Base-by-base conservation (phyloP, 1,140 invertebrate genomes). In the Vanessa atalanta region DNA sequence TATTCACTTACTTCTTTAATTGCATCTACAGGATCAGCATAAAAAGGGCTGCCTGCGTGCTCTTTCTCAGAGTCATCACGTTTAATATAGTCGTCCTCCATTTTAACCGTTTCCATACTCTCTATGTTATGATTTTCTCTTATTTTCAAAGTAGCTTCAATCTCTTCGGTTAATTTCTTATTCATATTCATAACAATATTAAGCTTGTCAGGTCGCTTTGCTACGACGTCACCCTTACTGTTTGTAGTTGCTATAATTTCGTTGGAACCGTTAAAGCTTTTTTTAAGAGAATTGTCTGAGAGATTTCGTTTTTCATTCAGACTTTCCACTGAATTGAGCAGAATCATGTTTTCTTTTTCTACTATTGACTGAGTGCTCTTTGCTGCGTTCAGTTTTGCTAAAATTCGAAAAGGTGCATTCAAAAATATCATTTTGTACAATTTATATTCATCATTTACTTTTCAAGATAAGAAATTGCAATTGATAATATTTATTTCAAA, bases 1-100 rank as follows among this genome's bases (percentile, higher is more conserved):
- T 85, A 80, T 26, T 47, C 2, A 14, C 67, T 79, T 79, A 93
- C 93, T 83, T 93, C 93, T 87, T 93, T 93, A 60, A 98, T 94
- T 16, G 97, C 96, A 93, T 98, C 97, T 11, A 97, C 97, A 50
- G 98, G 98, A 92, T 98, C 97, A 3, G 97, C 97, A 88, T 98
- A 98, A 80, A 98, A 97, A 0, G 97, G 97, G 88, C 97, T 98
- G 13, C 95, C 95, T 82, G 96, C 95, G 78, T 96, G 95, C 23
- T 93, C 93, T 73, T 93, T 89, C 53, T 93, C 91, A 63, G 87
- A 85, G 26, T 90, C 92, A 57, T 92, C 87, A 61, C 80, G 84
- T 70, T 55, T 67, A 9, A 71, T 66, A 70, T 75, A 81, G 70
- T 89, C 85, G 65, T 93, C 91, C 80, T 92, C 90, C 60, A 91